These are phyloP conservation scores for Stegodyphus mimosarum DNA, from an alignment of 1,140 invertebrate species.

Conservation along the genomic window DNA sequence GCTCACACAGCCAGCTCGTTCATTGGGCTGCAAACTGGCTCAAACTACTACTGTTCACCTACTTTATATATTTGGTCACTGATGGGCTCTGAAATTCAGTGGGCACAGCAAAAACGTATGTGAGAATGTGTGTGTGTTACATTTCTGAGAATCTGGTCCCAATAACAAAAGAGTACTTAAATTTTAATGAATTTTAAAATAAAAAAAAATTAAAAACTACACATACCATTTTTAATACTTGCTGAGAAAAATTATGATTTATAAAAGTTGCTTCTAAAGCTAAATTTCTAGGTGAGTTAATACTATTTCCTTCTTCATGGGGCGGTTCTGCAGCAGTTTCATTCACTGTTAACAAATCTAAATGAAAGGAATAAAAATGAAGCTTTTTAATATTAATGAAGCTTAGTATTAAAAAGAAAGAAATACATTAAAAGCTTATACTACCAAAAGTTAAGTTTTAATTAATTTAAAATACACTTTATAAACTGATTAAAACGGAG, in stretches of 20 bases:
- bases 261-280: slow-evolving; percentile 99
- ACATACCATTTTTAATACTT: slow-evolving; percentile 79
- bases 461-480: too few species aligned
- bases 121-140: background rate
- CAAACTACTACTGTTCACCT: too few species aligned
- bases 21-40: too few species aligned
- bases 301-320: slow-evolving; percentile 87
- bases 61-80: too few species aligned
- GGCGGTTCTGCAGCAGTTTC: slow-evolving; percentile 98
- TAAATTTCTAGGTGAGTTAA: slow-evolving; percentile 95
- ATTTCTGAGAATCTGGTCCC: background rate
- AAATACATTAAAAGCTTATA: too few species aligned
- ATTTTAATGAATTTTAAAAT: slow-evolving; percentile 17
- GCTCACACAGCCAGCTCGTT: too few species aligned
- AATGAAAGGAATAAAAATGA: slow-evolving; percentile 27
- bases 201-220: slow-evolving; percentile 18
- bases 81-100: too few species aligned
- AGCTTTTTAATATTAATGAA: too few species aligned
- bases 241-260: slow-evolving; percentile 99
- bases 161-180: slow-evolving; percentile 1
- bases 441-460: too few species aligned
- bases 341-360: slow-evolving; percentile 94
- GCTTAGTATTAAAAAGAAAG: too few species aligned
- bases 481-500: too few species aligned
- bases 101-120: background rate